Percentiles rank a stretch among this genome's conserved stretches.
These are phyloP conservation scores for Nothocercus julius DNA, from an alignment of 2,113 vertebrate species.

Conservation along the genomic window DNA sequence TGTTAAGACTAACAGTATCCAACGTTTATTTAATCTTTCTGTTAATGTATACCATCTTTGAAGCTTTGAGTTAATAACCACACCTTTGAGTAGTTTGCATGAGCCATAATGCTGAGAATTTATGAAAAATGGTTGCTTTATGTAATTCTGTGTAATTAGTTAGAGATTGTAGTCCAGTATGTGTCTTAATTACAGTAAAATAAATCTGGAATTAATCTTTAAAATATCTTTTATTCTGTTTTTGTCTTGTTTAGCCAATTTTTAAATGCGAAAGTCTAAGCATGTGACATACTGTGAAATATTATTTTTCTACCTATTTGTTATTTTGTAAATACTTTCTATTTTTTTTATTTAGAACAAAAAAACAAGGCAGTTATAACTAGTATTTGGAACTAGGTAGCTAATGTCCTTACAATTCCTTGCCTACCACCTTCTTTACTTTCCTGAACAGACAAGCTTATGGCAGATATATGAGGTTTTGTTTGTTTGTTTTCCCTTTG, in stretches of 20 bases:
- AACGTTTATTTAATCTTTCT: not conserved
- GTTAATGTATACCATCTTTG: not conserved
- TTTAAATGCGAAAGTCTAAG: not conserved
- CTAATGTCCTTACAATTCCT: not conserved
- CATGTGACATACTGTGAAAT: not conserved
- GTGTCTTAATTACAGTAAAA: not conserved
- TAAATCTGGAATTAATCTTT: not conserved
- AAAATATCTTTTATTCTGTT: not conserved
- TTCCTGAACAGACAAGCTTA: not conserved
- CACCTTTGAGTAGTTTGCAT: not conserved
- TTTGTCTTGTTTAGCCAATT: not conserved
- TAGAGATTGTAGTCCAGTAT: not conserved
- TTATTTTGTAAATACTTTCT: not conserved
- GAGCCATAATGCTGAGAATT: not conserved
- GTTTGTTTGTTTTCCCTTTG: not conserved
- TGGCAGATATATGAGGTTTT: not conserved
- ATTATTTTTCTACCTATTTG: not conserved
- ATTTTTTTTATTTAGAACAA: not conserved
- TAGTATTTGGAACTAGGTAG: not conserved
- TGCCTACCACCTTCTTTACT: not conserved
- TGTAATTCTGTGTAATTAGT: not conserved
- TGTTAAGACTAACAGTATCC: not conserved
- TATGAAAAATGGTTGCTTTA: not conserved
- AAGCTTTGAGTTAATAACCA: not conserved
- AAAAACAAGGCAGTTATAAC: not conserved